phyloP scores from a whole-genome alignment of 2,888 invertebrate genomes.

The Limnephilus auricula region DNA sequence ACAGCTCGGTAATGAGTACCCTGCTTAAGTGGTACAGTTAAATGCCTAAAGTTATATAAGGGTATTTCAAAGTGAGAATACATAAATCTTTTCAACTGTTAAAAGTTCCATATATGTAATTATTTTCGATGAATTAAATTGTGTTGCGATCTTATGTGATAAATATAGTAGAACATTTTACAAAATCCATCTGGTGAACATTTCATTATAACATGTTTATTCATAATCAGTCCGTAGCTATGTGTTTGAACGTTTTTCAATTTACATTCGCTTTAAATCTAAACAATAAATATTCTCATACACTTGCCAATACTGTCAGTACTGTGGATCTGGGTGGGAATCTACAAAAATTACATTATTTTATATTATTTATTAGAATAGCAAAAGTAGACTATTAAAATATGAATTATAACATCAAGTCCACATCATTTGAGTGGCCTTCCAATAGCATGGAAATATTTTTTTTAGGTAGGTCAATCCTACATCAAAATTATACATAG shows the following conservation, averaged over 20 bases:
- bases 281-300: constrained; percentile 40
- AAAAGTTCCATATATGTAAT: background rate
- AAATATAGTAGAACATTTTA: constrained; percentile 19
- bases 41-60: too few relatives aligned
- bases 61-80: background rate
- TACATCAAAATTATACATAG: background rate
- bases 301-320: background rate
- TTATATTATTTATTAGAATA: background rate
- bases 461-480: background rate
- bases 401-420: background rate
- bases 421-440: background rate
- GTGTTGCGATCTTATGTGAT: background rate
- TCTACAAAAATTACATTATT: background rate
- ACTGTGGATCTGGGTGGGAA: background rate
- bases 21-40: background rate
- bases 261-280: constrained; percentile 14
- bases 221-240: constrained; percentile 50
- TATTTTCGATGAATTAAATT: background rate
- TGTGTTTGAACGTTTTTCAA: constrained; percentile 25
- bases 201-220: constrained; percentile 22
- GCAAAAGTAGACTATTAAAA: background rate
- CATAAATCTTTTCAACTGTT: background rate
- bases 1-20: background rate
- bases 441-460: too few relatives aligned
- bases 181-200: constrained; percentile 15